Evolutionary conservation across 2,113 vertebrate species (phyloP).

Genomic region (Phoxinus phoxinus): DNA sequence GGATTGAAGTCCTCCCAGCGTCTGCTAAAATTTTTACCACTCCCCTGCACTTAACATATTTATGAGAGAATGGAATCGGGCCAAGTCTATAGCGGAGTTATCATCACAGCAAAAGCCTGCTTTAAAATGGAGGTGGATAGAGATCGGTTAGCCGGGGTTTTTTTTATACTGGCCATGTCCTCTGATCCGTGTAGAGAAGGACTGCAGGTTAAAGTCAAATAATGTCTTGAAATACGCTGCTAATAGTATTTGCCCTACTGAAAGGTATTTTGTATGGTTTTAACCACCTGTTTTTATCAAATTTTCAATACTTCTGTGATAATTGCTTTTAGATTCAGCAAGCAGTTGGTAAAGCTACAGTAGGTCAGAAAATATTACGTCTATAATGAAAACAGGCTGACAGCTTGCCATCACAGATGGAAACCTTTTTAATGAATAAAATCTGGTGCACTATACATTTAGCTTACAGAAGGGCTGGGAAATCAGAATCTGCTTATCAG

Average conservation of each 20-base stretch:
- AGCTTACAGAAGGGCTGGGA: slow-evolving; percentile 15
- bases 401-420: slow-evolving; percentile 37
- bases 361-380: slow-evolving; percentile 34
- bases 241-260: slow-evolving; percentile 14
- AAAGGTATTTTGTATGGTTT: background rate
- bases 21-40: slow-evolving; percentile 56
- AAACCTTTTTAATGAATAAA: slow-evolving; percentile 33
- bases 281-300: slow-evolving; percentile 36
- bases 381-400: slow-evolving; percentile 28
- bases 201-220: slow-evolving; percentile 1
- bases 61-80: slow-evolving; percentile 52
- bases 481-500: slow-evolving; percentile 7
- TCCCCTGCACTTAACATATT: slow-evolving; percentile 57
- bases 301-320: slow-evolving; percentile 12
- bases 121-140: slow-evolving; percentile 36
- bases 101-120: slow-evolving; percentile 40
- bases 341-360: slow-evolving; percentile 24
- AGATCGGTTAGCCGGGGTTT: background rate
- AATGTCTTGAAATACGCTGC: background rate
- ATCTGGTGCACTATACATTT: background rate
- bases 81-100: slow-evolving; percentile 51
- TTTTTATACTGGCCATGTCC: slow-evolving; percentile 13
- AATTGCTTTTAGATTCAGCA: slow-evolving; percentile 38
- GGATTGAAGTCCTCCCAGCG: slow-evolving; percentile 57
- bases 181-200: slow-evolving; percentile 28